phyloP scores from a whole-genome alignment of 2,113 vertebrate species.

The Acrocephalus kingi region DNA sequence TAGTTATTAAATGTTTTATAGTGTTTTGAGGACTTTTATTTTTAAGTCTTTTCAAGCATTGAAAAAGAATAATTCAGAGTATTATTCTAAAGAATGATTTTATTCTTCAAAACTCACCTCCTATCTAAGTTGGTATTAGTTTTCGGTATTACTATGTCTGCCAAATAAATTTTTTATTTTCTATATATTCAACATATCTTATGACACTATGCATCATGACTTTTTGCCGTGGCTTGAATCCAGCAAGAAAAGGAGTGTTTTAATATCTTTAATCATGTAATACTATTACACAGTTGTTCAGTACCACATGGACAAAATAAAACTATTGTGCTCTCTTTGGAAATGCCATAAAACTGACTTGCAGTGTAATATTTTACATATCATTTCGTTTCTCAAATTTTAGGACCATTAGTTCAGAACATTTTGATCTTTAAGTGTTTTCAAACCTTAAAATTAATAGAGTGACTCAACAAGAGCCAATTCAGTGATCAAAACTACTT shows the following conservation, averaged over 20 bases:
- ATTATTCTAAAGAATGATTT: not conserved
- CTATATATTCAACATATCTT: constrained; percentile 30
- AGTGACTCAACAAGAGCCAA: constrained; percentile 29
- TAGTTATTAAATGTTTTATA: constrained; percentile 17
- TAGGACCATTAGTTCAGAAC: constrained; percentile 15
- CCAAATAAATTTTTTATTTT: constrained; percentile 66
- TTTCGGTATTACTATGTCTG: constrained; percentile 34
- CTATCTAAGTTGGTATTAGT: constrained; percentile 51
- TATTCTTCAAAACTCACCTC: constrained; percentile 23
- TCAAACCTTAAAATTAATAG: constrained; percentile 53
- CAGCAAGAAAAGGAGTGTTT: constrained; percentile 65
- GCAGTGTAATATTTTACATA: constrained; percentile 54
- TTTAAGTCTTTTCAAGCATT: constrained; percentile 18
- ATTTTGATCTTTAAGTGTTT: constrained; percentile 11
- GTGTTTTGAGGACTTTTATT: not conserved
- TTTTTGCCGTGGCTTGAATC: constrained; percentile 53
- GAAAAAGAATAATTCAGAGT: not conserved
- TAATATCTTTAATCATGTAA: constrained; percentile 66
- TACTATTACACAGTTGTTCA: constrained; percentile 55
- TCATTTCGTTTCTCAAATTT: constrained; percentile 47
- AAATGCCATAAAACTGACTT: constrained; percentile 59
- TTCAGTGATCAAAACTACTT: constrained; percentile 45
- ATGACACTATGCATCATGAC: constrained; percentile 54
- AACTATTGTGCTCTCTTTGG: constrained; percentile 55
- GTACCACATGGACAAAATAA: constrained; percentile 65